Conservation (phyloP, 2,797 vertebrate species). For the Gymnothorax reevesii region DNA sequence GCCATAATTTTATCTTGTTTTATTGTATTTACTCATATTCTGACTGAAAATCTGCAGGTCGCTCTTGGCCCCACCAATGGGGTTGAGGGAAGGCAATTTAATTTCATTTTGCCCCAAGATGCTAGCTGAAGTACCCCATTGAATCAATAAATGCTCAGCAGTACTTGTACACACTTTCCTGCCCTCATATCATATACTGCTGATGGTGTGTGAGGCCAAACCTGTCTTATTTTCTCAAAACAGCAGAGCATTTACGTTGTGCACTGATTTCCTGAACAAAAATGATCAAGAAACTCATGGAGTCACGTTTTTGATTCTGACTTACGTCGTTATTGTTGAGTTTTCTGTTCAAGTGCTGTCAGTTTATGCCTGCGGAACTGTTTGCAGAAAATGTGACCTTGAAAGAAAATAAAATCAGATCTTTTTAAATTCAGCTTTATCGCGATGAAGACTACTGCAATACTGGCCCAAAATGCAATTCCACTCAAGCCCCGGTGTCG, state of each 20-base stretch:
- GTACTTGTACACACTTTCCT: not conserved
- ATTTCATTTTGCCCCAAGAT: constrained; percentile 53
- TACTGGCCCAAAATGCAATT: not conserved
- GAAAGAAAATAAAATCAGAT: not conserved
- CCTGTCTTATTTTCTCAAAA: not conserved
- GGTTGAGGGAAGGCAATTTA: constrained; percentile 10
- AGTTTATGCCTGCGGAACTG: not conserved
- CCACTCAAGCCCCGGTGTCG: not conserved
- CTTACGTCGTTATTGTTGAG: not conserved
- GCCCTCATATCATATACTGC: not conserved
- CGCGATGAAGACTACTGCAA: not conserved
- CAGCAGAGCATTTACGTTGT: not conserved
- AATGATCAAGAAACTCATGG: not conserved
- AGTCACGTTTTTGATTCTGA: not conserved
- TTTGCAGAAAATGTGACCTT: not conserved
- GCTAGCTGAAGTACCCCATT: constrained; percentile 49
- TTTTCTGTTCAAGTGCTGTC: not conserved
- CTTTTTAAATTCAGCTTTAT: not conserved
- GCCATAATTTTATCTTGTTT: not conserved
- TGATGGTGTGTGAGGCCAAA: not conserved
- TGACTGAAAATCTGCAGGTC: not conserved
- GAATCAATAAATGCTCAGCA: not conserved
- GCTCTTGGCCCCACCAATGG: not conserved
- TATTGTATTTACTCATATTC: constrained; percentile 12
- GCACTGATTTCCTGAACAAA: not conserved